Base-by-base conservation (phyloP, 1,140 invertebrate species). In the Tyrophagus putrescentiae region DNA sequence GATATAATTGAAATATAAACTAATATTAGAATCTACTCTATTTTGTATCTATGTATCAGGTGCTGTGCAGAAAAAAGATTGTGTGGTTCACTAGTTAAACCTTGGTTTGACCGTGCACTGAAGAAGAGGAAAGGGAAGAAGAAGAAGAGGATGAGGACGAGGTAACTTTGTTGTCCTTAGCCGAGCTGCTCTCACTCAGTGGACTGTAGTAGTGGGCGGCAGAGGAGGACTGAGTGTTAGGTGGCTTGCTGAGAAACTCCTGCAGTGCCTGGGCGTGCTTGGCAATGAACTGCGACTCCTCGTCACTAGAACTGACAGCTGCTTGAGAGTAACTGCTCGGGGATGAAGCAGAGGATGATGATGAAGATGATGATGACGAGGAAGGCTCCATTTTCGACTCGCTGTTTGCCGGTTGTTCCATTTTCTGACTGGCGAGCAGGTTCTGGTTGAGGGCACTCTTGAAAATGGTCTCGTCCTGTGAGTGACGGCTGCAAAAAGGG, bases 401-500 rank as follows among this genome's bases (percentile, higher is more conserved):
- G n/a, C n/a, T n/a, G n/a, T n/a, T n/a, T 31, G 28, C 28, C 25
- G 52, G 52, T 4, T 32, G 16, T 23, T 32, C 25, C 4, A 54
- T 5, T 18, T 11, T 11, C 13, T 27, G 3, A n/a, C 11, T 9
- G 2, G 28, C 25, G 25, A 32, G 13, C 1, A 32, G 16, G 5
- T 53, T 53, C 23, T 6, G 50, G n/a, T 27, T 54, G 9, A 27
- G 11, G 3, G 13, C 13, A 11, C 13, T 23, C n/a, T 54, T 27
- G 23, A 28, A 9, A 21, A 9, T 16, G 21, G 6, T 32, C 4
- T 54, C 52, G 52, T 33, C 25, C 13, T 28, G n/a, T n/a, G 52
- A 54, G 21, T 54, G 52, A 27, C 52, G 52, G 21, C 52, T 54
- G 3, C 25, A 31, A 54, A n/a, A n/a, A n/a, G n/a, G n/a, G n/a